These are phyloP conservation scores for Xenopus laevis DNA, from an alignment of 2,113 vertebrate species.

Conservation along the genomic window DNA sequence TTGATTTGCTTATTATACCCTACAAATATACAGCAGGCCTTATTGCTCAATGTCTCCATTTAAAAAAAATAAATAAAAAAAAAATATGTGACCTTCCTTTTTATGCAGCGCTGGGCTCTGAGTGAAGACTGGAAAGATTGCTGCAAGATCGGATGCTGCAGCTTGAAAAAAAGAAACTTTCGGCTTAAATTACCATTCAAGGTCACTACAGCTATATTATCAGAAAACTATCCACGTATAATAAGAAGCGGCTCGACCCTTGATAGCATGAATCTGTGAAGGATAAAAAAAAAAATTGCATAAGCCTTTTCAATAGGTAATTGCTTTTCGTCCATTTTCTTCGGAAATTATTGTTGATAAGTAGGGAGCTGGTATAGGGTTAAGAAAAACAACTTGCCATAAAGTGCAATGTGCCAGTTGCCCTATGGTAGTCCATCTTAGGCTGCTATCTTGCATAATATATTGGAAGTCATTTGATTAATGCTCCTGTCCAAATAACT, in stretches of 20 bases:
- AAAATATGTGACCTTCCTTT: slow-evolving; percentile 37
- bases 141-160: slow-evolving; percentile 34
- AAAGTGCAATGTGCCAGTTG: slow-evolving; percentile 9
- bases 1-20: too few relatives aligned
- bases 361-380: slow-evolving; percentile 21
- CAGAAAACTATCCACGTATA: slow-evolving; percentile 39
- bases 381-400: slow-evolving; percentile 19
- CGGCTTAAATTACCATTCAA: slow-evolving; percentile 41
- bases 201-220: slow-evolving; percentile 44
- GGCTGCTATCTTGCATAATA: not conserved
- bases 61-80: slow-evolving; percentile 15
- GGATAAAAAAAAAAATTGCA: slow-evolving; percentile 28
- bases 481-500: slow-evolving; percentile 10
- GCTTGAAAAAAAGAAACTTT: slow-evolving; percentile 41
- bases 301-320: slow-evolving; percentile 37
- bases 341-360: slow-evolving; percentile 9
- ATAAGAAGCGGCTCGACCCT: slow-evolving; percentile 31
- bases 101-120: slow-evolving; percentile 30
- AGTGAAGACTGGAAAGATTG: slow-evolving; percentile 35
- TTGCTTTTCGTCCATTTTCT: slow-evolving; percentile 21
- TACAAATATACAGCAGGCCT: too few relatives aligned
- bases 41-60: too few relatives aligned
- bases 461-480: slow-evolving; percentile 43
- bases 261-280: slow-evolving; percentile 38
- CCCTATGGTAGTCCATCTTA: slow-evolving; percentile 14